Percentiles rank a stretch among this genome's conserved stretches.
These are phyloP conservation scores for Physella acuta DNA, from an alignment of 1,140 invertebrate genomes.

Conservation along the genomic window DNA sequence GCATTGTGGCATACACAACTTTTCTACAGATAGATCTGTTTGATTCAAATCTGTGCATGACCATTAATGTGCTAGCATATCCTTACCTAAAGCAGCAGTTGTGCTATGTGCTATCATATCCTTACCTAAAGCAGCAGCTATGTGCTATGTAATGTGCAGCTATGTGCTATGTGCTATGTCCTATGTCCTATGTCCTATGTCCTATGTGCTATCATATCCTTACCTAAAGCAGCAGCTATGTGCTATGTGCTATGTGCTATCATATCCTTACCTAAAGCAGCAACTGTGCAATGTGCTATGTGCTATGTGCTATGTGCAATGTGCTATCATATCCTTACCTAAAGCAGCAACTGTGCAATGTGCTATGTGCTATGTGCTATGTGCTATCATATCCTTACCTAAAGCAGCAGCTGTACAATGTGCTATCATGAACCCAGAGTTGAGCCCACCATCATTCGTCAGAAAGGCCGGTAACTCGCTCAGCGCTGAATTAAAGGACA, in stretches of 20 bases:
- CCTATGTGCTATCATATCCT: background rate
- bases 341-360: too few species aligned
- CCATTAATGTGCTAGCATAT: too few species aligned
- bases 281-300: too few species aligned
- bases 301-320: too few species aligned
- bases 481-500: too few species aligned
- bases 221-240: constrained; percentile 74
- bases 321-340: too few species aligned
- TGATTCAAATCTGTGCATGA: too few species aligned
- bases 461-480: constrained; percentile 74
- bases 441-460: constrained; percentile 72
- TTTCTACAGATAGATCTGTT: too few species aligned
- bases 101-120: background rate
- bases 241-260: constrained; percentile 75
- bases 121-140: constrained; percentile 71
- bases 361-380: background rate
- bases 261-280: too few species aligned
- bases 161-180: constrained; percentile 77
- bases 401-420: constrained; percentile 74
- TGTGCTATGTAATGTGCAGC: constrained; percentile 77
- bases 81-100: too few species aligned
- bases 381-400: constrained; percentile 57
- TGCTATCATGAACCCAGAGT: constrained; percentile 78
- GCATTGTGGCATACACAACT: too few species aligned
- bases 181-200: constrained; percentile 54